Base-by-base conservation (phyloP, 2,888 invertebrate genomes). In the Leptopilina syphax region DNA sequence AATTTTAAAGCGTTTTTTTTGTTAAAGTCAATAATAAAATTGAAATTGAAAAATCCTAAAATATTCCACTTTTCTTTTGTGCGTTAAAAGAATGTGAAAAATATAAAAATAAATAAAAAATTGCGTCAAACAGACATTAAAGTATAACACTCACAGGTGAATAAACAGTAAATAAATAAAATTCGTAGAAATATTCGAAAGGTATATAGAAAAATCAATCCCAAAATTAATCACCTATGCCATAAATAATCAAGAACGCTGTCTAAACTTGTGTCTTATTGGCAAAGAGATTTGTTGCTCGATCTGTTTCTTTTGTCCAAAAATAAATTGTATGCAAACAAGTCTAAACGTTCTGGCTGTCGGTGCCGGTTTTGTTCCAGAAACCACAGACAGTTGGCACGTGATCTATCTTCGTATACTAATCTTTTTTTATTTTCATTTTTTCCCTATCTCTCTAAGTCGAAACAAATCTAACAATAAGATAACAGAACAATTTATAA, bases 311-410 rank as follows among this genome's bases (percentile, higher is more conserved):
- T 73, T 73, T 73, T 34, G 34, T 73, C 73, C 73, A 57, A 73
- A 73, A 73, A 73, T 73, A 73, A 73, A 57, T 73, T 73, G 73
- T 73, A 73, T 73, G 73, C 73, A 73, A 73, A 73, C 73, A 73
- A 73, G 73, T 73, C 70, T 70, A 70, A 70, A 70, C 54, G 27
- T 27, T 13, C n/a, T 57, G 70, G 54, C 70, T 70, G 70, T 70
- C 73, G 13, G 73, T 73, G 57, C 13, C 54, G n/a, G n/a, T 73
- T 73, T 73, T 73, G 73, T 73, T 73, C 54, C 73, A 73, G 54
- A 73, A 73, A 57, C 57, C 57, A 73, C 54, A 73, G 73, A 73
- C 73, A 73, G 57, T 73, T 73, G 73, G 73, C 73, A 57, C 73
- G 73, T 73, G 54, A 73, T 73, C 73, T 73, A 73, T 73, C 73